phyloP scores from a whole-genome alignment of 2,888 invertebrate genomes.

The Smittia aterrima region DNA sequence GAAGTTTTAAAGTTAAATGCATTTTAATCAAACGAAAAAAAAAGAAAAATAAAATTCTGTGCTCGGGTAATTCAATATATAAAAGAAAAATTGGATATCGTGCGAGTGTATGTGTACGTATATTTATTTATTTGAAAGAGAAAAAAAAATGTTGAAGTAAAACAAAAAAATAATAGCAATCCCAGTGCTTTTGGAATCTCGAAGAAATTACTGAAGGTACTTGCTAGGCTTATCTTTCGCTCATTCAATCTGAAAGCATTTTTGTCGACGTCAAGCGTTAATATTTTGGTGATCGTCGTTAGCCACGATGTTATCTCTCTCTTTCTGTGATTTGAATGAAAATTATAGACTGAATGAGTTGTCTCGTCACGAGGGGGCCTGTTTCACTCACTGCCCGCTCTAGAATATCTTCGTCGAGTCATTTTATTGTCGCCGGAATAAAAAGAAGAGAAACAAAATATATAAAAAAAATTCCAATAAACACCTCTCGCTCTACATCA shows the following conservation, averaged over 20 bases:
- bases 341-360: no score
- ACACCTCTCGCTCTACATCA: constrained; percentile 32
- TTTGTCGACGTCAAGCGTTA: no score
- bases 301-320: no score
- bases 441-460: not conserved
- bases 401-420: constrained; percentile 1
- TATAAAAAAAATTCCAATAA: constrained; percentile 22
- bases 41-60: constrained; percentile 30
- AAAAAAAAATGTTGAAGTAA: constrained; percentile 1
- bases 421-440: not conserved
- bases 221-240: not conserved
- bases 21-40: constrained; percentile 25
- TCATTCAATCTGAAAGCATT: no score
- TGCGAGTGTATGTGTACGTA: constrained; percentile 30
- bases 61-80: constrained; percentile 30
- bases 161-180: constrained; percentile 26
- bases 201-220: constrained; percentile 28
- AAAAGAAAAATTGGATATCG: constrained; percentile 22
- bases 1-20: constrained; percentile 23
- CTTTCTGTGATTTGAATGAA: no score
- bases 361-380: not conserved
- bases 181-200: constrained; percentile 28
- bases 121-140: constrained; percentile 16
- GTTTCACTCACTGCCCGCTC: not conserved
- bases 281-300: no score